phyloP scores from a whole-genome alignment of 1,140 invertebrate genomes.

The Polypedilum vanderplanki region DNA sequence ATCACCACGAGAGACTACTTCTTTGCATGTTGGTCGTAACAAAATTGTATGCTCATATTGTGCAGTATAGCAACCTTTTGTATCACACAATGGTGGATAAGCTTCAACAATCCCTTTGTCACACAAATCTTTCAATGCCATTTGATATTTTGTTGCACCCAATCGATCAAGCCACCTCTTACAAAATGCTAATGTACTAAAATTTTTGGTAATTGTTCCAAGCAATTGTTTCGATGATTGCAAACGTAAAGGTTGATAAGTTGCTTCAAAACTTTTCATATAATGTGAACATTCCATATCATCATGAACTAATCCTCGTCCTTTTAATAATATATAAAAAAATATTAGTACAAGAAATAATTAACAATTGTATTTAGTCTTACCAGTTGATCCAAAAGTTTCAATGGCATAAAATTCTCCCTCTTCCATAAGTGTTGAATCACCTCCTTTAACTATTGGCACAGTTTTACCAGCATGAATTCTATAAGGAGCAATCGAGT shows the following conservation, averaged over 20 bases:
- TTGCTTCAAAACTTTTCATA: constrained; percentile 97
- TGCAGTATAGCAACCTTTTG: constrained; percentile 97
- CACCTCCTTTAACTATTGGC: constrained; percentile 98
- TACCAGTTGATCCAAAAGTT: constrained; percentile 97
- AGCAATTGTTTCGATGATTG: constrained; percentile 89
- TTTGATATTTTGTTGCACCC: constrained; percentile 95
- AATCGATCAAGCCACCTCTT: constrained; percentile 96
- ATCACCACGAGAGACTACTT: constrained; percentile 90
- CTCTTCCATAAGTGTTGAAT: constrained; percentile 96
- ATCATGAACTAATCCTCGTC: constrained; percentile 86
- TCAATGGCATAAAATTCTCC: constrained; percentile 99
- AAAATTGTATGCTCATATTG: constrained; percentile 99
- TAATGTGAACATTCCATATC: constrained; percentile 99
- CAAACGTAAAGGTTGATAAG: constrained; percentile 83
- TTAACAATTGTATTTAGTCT: too few species aligned
- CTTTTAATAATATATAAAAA: too few species aligned
- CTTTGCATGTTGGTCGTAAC: constrained; percentile 95
- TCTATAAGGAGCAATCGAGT: constrained; percentile 94
- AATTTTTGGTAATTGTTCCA: constrained; percentile 95
- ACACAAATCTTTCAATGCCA: constrained; percentile 97
- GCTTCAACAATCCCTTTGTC: constrained; percentile 93
- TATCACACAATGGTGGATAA: constrained; percentile 96
- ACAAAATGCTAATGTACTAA: constrained; percentile 97
- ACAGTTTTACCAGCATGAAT: constrained; percentile 99
- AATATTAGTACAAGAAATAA: too few species aligned